Base-by-base conservation (phyloP, 1,140 invertebrate genomes). In the Diuraphis noxia region DNA sequence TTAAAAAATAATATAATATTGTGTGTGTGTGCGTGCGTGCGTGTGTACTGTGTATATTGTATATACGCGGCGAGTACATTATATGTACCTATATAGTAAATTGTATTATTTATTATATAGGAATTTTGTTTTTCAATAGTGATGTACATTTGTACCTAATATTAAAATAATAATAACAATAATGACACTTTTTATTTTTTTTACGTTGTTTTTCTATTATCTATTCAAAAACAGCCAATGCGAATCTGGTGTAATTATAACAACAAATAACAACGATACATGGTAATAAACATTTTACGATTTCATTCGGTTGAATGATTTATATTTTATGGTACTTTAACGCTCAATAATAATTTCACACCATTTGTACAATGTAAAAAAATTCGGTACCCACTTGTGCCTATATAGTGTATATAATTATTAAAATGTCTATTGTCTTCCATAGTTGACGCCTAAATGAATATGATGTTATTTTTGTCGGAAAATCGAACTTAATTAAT, bases 291-390 rank as follows among this genome's bases (percentile, higher is more conserved):
- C 9, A 23, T 30, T 34, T 34, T 85, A 46, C 38, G 34, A 49
- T 85, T 85, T 46, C 34, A 34, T 85, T 85, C n/a, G 84, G 41
- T 85, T 46, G 84, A 49, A 85, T 85, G 41, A 85, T 46, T 85
- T 85, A n/a, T 84, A 13, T 84, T 46, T 21, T 49, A 85, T 23
- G 17, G 17, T 85, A 85, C 30, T 40, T 41, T 36, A 85, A n/a
- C n/a, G 43, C 43, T 49, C n/a, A 23, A 85, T 46, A 72, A 85
- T 46, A 34, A 85, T 85, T 85, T 85, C 43, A 85, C n/a, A 46
- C 43, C 43, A 46, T 46, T 19, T 43, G 19, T 85, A 46, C 30
- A 85, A 43, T 17, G 13, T 81, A n/a, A 13, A 79, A 38, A 79
- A 79, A 79, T 36, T 9, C 4, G 7, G n/a, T 34, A 6, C 8